Percentiles rank a stretch among this genome's conserved stretches.
Conservation (phyloP, 1,140 invertebrate species). For the Chrysomallon squamiferum region DNA sequence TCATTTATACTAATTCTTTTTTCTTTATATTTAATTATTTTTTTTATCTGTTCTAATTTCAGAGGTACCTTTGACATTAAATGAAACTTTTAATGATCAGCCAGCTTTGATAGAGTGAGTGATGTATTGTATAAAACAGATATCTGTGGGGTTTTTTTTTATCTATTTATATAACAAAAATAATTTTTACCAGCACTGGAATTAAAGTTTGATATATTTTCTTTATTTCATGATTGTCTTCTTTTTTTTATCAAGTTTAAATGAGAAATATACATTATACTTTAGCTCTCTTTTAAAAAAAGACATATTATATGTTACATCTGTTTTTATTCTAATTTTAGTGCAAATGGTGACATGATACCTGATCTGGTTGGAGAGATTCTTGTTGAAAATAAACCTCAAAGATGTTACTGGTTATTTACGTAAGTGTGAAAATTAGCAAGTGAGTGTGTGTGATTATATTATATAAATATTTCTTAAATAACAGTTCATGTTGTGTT, state of each 20-base stretch:
- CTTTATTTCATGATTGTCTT: too few relatives aligned
- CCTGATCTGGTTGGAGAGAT: slow-evolving; percentile 86
- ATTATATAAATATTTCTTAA: not conserved
- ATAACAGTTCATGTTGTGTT: not conserved
- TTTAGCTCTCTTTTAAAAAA: too few relatives aligned
- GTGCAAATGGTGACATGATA: slow-evolving; percentile 90
- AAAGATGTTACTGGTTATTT: slow-evolving; percentile 53
- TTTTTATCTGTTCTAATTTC: slow-evolving; percentile 14
- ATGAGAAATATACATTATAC: too few relatives aligned
- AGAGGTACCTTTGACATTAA: slow-evolving; percentile 13
- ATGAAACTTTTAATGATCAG: slow-evolving; percentile 71
- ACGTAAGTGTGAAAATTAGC: slow-evolving; percentile 26
- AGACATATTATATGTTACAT: too few relatives aligned
- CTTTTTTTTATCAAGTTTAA: too few relatives aligned
- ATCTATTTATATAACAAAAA: too few relatives aligned
- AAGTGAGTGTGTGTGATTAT: not conserved
- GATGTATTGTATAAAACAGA: not conserved
- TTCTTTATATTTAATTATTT: too few relatives aligned
- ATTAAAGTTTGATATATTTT: too few relatives aligned
- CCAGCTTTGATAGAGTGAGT: slow-evolving; percentile 81
- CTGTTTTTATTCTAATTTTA: slow-evolving; percentile 27
- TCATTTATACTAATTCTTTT: too few relatives aligned
- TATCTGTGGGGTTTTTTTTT: too few relatives aligned
- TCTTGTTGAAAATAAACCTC: slow-evolving; percentile 22
- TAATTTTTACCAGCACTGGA: too few relatives aligned